Percentiles rank a stretch among this genome's conserved stretches.
Evolutionary conservation across 2,113 vertebrate genomes (phyloP).

Genomic region (Clinocottus analis): DNA sequence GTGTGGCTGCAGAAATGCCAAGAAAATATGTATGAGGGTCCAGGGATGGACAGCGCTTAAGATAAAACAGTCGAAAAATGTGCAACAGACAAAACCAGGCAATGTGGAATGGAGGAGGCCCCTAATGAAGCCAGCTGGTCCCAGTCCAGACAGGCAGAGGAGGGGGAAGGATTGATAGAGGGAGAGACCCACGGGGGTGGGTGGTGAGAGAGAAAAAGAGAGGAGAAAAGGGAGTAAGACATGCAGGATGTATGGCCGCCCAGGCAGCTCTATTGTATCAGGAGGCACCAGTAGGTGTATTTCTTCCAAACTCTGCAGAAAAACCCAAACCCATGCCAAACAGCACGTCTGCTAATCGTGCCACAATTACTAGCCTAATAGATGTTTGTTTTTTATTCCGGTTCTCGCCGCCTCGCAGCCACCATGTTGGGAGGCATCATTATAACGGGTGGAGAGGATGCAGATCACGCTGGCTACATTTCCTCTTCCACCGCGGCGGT

Average conservation of each 20-base stretch:
- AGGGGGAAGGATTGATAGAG: conserved; percentile 82
- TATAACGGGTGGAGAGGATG: conserved; percentile 38
- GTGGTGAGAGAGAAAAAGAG: conserved; percentile 62
- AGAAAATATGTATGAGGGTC: conserved; percentile 84
- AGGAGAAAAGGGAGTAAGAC: conserved; percentile 77
- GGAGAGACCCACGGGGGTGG: conserved; percentile 73
- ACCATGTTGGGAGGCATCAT: conserved; percentile 73
- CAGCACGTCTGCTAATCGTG: conserved; percentile 85
- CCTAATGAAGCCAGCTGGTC: conserved; percentile 89
- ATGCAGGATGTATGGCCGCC: conserved; percentile 85
- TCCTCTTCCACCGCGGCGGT: conserved; percentile 3
- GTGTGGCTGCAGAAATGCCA: conserved; percentile 81
- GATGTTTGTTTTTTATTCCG: conserved; percentile 70
- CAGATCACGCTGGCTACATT: conserved; percentile 24
- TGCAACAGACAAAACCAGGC: conserved; percentile 85
- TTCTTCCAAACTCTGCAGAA: conserved; percentile 84
- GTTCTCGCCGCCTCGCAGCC: conserved; percentile 54
- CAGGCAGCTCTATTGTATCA: conserved; percentile 87
- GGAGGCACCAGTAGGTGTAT: conserved; percentile 84
- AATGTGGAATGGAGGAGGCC: conserved; percentile 83
- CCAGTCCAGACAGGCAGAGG: conserved; percentile 84
- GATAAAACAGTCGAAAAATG: conserved; percentile 87
- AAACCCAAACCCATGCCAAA: conserved; percentile 80
- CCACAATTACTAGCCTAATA: conserved; percentile 87
- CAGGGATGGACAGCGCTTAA: conserved; percentile 84